Percentiles rank a stretch among this genome's conserved stretches.
phyloP scores from a whole-genome alignment of 2,888 invertebrate genomes.

The Cheilosia soror region DNA sequence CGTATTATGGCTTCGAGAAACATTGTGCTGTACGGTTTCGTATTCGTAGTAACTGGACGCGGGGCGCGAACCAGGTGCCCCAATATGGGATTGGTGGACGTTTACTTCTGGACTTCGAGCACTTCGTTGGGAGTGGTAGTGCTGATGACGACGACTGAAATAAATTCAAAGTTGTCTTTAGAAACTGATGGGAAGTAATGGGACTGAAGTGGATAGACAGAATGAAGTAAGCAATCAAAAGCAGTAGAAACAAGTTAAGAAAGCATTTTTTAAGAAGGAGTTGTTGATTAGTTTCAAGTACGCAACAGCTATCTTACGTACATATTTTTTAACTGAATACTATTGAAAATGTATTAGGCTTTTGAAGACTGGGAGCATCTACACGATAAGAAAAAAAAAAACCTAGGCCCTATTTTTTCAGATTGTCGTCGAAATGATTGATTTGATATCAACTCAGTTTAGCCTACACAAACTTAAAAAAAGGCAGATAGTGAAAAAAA shows the following conservation, averaged over 20 bases:
- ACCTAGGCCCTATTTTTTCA: no score
- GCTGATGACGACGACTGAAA: constrained; percentile 87
- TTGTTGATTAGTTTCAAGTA: no score
- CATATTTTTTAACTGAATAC: no score
- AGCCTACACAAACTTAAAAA: no score
- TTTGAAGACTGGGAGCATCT: no score
- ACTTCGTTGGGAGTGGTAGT: constrained; percentile 87
- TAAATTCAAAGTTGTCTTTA: background rate
- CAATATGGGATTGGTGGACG: constrained; percentile 77
- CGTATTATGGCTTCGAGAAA: constrained; percentile 83
- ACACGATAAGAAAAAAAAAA: no score
- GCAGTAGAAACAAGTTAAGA: constrained; percentile 24
- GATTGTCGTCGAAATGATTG: no score
- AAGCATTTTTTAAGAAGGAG: background rate
- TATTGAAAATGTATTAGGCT: no score
- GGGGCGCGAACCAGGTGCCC: constrained; percentile 85
- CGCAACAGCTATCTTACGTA: no score
- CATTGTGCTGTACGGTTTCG: constrained; percentile 89
- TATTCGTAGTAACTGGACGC: constrained; percentile 94
- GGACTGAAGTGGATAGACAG: background rate
- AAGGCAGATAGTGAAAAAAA: no score
- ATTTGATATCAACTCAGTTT: no score
- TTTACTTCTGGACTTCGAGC: constrained; percentile 86
- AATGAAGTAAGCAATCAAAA: constrained; percentile 48
- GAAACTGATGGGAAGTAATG: constrained; percentile 5